Evolutionary conservation across 2,113 vertebrate species (phyloP), one percentile per base, ranked within the genome.

Genomic region (Oreocharis arfaki): DNA sequence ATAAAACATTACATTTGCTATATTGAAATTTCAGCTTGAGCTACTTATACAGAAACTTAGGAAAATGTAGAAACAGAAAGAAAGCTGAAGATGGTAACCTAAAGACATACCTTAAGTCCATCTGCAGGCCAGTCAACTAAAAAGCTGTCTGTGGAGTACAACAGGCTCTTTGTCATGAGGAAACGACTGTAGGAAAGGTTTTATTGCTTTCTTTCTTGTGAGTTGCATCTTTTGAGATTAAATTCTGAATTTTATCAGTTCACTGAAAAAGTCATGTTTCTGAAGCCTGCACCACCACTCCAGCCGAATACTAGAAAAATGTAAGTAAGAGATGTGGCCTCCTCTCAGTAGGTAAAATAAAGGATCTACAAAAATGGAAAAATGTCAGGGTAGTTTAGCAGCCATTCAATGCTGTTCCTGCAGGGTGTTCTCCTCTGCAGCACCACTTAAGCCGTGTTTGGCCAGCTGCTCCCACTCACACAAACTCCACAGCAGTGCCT

Each of bases 251-350:
- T 33, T 4, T 32, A 70, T 13, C 18, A 24, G 20, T 33, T 55
- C 70, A 75, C 47, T 63, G n/a, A 87, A 89, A 65, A 78, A 44
- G 27, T 65, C 50, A 57, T 2, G 14, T 53, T 82, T 94, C 37
- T 53, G 37, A 81, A 85, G 44, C 6, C 46, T 70, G 32, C 22
- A 75, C 19, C 33, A 41, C 18, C 10, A 57, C 4, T 33, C 23
- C 32, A 57, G 19, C 22, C 65, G 10, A 77, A 55, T n/a, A 56
- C 13, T 26, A 76, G 22, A 46, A 77, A 91, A 89, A 26, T 0
- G 0, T 33, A 84, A 71, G 15, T 17, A 49, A 90, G 11, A 10
- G 50, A 35, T 33, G 30, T 0, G 1, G 16, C 30, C 2, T 14
- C 27, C 16, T 55, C 49, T 78, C 69, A 57, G 42, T 57, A 90